phyloP scores from a whole-genome alignment of 1,140 invertebrate species.

The Patella vulgata region DNA sequence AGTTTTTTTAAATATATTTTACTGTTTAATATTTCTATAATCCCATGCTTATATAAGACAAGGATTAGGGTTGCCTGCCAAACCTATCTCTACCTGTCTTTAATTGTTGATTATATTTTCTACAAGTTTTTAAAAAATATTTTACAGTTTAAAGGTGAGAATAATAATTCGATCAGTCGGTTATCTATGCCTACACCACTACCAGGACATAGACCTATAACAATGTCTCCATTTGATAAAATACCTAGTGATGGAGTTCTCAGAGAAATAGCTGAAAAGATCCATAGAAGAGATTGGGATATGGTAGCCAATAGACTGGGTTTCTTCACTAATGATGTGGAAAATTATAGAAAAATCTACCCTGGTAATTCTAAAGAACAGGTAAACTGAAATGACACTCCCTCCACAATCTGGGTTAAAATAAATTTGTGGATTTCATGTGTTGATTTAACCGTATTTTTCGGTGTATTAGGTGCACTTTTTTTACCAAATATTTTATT shows the following conservation, averaged over 20 bases:
- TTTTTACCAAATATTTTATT: no score
- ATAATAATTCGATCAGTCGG: not conserved
- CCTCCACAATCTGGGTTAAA: no score
- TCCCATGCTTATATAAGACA: no score
- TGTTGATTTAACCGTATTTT: no score
- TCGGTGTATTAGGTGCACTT: no score
- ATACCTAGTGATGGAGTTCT: slow-evolving; percentile 51
- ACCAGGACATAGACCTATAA: slow-evolving; percentile 1
- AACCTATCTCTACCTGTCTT: no score
- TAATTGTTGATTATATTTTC: no score
- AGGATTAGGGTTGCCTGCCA: no score
- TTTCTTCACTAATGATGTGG: slow-evolving; percentile 52
- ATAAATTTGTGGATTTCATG: no score
- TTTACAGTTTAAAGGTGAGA: not conserved
- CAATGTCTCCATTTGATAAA: slow-evolving; percentile 17
- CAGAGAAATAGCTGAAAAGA: slow-evolving; percentile 49
- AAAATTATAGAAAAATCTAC: slow-evolving; percentile 43
- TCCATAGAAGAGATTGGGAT: slow-evolving; percentile 55
- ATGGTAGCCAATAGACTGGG: slow-evolving; percentile 59
- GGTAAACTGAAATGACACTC: slow-evolving; percentile 34
- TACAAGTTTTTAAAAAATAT: no score
- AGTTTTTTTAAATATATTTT: no score
- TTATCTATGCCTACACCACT: slow-evolving; percentile 11
- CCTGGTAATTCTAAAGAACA: slow-evolving; percentile 41
- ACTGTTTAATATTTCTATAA: no score